Conservation (phyloP, 2,888 invertebrate genomes). For the Volucella zonaria region DNA sequence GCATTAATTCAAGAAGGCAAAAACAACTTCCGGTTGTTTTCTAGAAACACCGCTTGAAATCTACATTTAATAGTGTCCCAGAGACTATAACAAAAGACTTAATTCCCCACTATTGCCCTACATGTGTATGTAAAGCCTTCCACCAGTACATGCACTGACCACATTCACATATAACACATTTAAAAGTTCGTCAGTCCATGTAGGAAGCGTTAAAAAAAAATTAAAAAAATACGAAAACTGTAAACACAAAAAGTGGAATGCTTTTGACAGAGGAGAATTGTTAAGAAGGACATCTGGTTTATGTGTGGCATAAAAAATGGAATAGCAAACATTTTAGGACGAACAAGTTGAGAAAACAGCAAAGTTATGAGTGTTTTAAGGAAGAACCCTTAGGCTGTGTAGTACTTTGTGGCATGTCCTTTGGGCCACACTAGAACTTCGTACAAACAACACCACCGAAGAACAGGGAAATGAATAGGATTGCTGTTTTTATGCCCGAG, state of each 20-base stretch:
- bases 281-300: constrained; percentile 48
- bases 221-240: constrained; percentile 1
- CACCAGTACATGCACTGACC: constrained; percentile 42
- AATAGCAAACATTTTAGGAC: background rate
- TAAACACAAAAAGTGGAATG: constrained; percentile 31
- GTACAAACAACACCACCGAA: background rate
- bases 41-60: constrained; percentile 40
- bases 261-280: constrained; percentile 55
- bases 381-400: too few relatives aligned
- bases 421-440: too few relatives aligned
- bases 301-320: constrained; percentile 18
- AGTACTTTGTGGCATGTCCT: too few relatives aligned
- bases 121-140: too few relatives aligned
- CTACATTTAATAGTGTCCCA: constrained; percentile 37
- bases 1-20: constrained; percentile 23
- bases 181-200: constrained; percentile 5
- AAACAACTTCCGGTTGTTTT: constrained; percentile 49
- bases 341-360: background rate
- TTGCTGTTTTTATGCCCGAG: too few relatives aligned
- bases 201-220: background rate
- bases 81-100: constrained; percentile 13
- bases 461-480: background rate
- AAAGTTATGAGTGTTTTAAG: too few relatives aligned
- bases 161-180: background rate
- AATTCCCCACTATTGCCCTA: background rate